Evolutionary conservation across 2,113 vertebrate genomes (phyloP), one percentile per base, ranked within the genome.

Genomic region (Myodes glareolus): DNA sequence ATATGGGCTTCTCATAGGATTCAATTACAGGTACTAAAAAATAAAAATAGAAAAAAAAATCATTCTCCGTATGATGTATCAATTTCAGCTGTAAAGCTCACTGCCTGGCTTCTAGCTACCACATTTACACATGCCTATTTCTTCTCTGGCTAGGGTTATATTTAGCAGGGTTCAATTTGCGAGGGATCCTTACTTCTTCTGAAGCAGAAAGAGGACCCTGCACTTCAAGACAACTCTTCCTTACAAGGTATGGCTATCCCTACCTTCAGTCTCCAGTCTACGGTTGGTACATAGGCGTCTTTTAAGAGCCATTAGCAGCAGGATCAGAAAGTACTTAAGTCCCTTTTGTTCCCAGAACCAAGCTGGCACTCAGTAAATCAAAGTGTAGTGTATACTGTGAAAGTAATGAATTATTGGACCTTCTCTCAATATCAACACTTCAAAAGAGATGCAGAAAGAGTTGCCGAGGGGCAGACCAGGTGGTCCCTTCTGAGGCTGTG

Each of bases 11-110:
- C 93, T 99, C 99, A 0, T 98, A 99, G 29, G 98, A 99, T 92
- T 99, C 99, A 95, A 99, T 99, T 91, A 99, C 98, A 97, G 99
- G 97, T 95, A 99, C 99, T 99, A 77, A 78, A 95, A 97, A 96
- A 97, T 39, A 97, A 94, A 97, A 97, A 63, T 14, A 92, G 89
- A 86, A 29, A 68, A 29, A 29, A 94, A 95, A 94, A 50, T 97
- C 91, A 97, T 50, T 95, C 72, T 85, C 19, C 10, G 21, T 29
- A 84, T 21, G 87, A 75, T 63, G 88, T 11, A 84, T 39, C 94
- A 78, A 55, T 84, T 76, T 81, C 39, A 70, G 31, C 27, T 78
- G 47, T 68, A 82, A 96, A 63, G n/a, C n/a, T 81, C 31, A 89
- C 0, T 17, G 14, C 50, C 81, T 0, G 39, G 73, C 33, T 94